Base-by-base conservation (phyloP, 2,113 vertebrate species). In the Sminthopsis crassicaudata region DNA sequence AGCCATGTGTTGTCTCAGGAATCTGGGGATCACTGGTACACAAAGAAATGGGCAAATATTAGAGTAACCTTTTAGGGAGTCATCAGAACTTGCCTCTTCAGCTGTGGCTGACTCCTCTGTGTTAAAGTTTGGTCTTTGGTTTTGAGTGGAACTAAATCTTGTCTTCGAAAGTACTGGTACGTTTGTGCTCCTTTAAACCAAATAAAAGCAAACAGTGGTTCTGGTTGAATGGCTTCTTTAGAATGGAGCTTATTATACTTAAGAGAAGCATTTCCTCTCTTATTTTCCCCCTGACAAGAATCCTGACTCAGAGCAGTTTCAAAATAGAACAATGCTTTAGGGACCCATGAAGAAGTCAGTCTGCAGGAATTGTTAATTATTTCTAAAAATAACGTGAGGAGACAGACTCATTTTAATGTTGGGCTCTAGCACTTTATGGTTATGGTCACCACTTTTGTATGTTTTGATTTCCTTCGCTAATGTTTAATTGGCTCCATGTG, bases 391-490 rank as follows among this genome's bases (percentile, higher is more conserved):
- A 97, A 96, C 89, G 57, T 91, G 51, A 0, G 94, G 55, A 95
- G 92, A 94, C 46, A 97, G 23, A 90, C 53, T 95, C 94, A 92
- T 95, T 95, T 53, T 96, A 95, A 96, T 96, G 51, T 46, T 95
- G 95, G 57, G 96, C 53, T 14, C 50, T 97, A 91, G 30, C 95
- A 94, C 91, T 98, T 97, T 90, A 96, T 91, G 94, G 52, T 97
- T 52, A 7, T 95, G 95, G 57, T 95, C 96, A 96, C 93, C 94
- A 91, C 53, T 97, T 98, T 89, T 95, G 23, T 93, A 96, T 96
- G 55, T 91, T 97, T 98, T 97, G 95, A 95, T 98, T 98, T 97
- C 93, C 54, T 93, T 11, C 14, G 55, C 92, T 95, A 91, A 97
- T 96, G 46, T 67, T 97, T 97, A 55, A 97, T 98, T 96, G 93